These are phyloP conservation scores for Arrhopalites spinosus DNA, from an alignment of 2,888 invertebrate genomes.

Conservation along the genomic window DNA sequence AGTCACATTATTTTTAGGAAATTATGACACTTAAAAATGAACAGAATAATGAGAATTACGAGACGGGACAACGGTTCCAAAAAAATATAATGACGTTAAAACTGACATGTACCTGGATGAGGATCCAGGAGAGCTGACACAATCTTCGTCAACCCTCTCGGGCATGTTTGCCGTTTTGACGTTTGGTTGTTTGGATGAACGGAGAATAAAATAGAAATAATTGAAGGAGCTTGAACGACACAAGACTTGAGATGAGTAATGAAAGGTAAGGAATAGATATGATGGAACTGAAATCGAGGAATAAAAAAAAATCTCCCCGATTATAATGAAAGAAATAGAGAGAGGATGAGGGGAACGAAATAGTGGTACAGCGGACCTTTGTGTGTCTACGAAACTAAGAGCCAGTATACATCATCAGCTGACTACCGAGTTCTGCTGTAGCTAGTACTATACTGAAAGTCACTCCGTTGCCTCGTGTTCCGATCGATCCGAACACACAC, in stretches of 20 bases:
- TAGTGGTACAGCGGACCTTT: too few species aligned
- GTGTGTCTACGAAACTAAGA: too few species aligned
- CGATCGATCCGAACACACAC: conserved; percentile 54
- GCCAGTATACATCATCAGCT: too few species aligned
- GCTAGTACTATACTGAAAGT: too few species aligned
- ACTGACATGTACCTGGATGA: conserved; percentile 42
- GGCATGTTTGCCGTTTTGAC: conserved; percentile 41
- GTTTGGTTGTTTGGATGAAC: background rate
- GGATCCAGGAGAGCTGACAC: conserved; percentile 26
- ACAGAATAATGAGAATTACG: too few species aligned
- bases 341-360: background rate
- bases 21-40: too few species aligned
- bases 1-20: too few species aligned
- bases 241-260: background rate
- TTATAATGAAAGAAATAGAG: background rate
- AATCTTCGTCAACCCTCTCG: conserved; percentile 46
- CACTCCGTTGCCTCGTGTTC: too few species aligned
- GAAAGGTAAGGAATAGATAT: background rate
- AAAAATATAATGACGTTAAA: too few species aligned
- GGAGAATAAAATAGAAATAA: background rate
- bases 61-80: too few species aligned
- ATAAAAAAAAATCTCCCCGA: background rate
- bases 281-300: background rate
- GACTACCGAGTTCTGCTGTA: too few species aligned
- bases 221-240: background rate